Conservation (phyloP, 1,140 invertebrate species). For the Galendromus occidentalis region DNA sequence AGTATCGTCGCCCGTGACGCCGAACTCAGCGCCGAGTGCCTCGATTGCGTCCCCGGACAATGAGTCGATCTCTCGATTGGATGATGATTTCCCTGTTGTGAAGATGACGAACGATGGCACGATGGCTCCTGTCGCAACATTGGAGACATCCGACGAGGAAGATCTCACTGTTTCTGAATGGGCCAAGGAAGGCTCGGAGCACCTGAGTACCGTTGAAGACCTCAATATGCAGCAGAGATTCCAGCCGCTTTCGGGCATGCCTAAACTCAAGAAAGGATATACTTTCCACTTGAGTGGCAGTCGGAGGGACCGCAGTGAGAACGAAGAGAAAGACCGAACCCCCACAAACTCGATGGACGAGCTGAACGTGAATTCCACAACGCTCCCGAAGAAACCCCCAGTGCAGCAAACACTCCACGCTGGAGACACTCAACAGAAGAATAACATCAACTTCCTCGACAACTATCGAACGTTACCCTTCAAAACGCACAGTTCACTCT, state of each 20-base stretch:
- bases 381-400: no score
- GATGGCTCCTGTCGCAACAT: not conserved
- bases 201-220: not conserved
- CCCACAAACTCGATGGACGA: not conserved
- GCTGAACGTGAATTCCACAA: not conserved
- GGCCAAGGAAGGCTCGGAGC: slow-evolving; percentile 3
- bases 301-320: not conserved
- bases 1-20: not conserved
- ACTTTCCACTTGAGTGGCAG: not conserved
- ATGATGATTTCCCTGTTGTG: not conserved
- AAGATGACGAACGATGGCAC: not conserved
- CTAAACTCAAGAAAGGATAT: not conserved
- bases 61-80: not conserved
- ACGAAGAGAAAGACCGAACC: not conserved
- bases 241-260: not conserved
- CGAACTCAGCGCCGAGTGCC: not conserved
- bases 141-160: slow-evolving; percentile 3
- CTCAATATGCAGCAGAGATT: not conserved
- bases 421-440: no score
- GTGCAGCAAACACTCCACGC: no score
- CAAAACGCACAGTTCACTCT: not conserved
- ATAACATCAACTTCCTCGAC: not conserved
- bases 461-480: slow-evolving; percentile 3
- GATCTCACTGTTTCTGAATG: slow-evolving; percentile 5
- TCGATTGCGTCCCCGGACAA: not conserved